phyloP scores from a whole-genome alignment of 2,113 vertebrate species.

The Manacus vitellinus region DNA sequence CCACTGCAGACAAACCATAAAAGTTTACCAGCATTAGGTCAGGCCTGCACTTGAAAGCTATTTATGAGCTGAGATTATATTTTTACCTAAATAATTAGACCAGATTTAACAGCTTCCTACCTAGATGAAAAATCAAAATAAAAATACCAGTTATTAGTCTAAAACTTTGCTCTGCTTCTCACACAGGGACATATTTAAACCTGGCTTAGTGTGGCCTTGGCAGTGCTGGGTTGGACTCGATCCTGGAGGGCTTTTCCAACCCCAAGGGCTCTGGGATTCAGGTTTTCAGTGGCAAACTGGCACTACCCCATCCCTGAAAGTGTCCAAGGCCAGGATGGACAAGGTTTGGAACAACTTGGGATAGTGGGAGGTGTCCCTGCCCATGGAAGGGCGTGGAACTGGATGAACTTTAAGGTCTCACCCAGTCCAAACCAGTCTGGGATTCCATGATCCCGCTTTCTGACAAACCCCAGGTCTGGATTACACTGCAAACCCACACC shows the following conservation, averaged over 20 bases:
- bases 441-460: background rate
- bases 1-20: background rate
- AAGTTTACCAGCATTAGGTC: background rate
- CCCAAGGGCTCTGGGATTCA: background rate
- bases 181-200: background rate
- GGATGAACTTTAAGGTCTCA: background rate
- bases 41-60: constrained; percentile 7
- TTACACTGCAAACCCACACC: too few relatives aligned
- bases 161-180: background rate
- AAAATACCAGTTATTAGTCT: background rate
- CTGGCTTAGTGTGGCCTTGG: background rate
- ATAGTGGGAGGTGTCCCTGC: background rate
- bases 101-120: constrained; percentile 2
- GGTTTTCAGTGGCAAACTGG: background rate
- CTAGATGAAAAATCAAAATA: background rate
- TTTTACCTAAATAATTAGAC: background rate
- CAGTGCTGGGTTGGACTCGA: background rate
- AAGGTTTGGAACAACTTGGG: background rate
- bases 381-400: background rate
- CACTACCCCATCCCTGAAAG: background rate
- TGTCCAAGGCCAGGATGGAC: background rate
- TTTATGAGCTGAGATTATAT: background rate
- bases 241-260: background rate
- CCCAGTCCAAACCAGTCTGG: background rate
- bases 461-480: too few relatives aligned